These are phyloP conservation scores for Drosophila mayri DNA, from an alignment of 1,140 invertebrate genomes.

Conservation along the genomic window DNA sequence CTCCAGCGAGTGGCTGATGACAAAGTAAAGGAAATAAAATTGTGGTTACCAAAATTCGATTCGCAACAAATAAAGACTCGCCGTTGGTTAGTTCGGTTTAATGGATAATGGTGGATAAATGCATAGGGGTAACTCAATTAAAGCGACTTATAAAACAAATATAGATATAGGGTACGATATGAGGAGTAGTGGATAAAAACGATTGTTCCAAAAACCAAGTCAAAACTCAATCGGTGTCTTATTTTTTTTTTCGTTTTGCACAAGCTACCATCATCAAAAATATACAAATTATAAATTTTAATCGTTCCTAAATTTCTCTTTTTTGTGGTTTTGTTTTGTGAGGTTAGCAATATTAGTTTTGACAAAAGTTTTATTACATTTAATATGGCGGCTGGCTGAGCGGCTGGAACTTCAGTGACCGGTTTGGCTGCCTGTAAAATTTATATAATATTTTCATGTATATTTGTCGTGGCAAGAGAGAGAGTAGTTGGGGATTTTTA, in stretches of 20 bases:
- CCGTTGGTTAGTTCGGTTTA: slow-evolving; percentile 39
- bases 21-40: slow-evolving; percentile 13
- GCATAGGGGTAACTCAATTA: slow-evolving; percentile 42
- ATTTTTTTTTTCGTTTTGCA: slow-evolving; percentile 21
- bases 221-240: slow-evolving; percentile 64
- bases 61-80: slow-evolving; percentile 42
- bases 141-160: slow-evolving; percentile 48
- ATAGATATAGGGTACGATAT: slow-evolving; percentile 36
- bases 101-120: slow-evolving; percentile 37
- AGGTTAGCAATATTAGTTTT: slow-evolving; percentile 67
- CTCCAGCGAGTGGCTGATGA: slow-evolving; percentile 1
- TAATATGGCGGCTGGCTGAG: slow-evolving; percentile 85
- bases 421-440: slow-evolving; percentile 89
- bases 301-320: slow-evolving; percentile 57
- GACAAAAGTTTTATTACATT: slow-evolving; percentile 84
- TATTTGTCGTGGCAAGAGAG: slow-evolving; percentile 36
- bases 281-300: slow-evolving; percentile 42
- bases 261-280: slow-evolving; percentile 76
- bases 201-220: slow-evolving; percentile 71
- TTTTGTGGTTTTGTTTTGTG: slow-evolving; percentile 46
- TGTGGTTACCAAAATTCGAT: slow-evolving; percentile 29
- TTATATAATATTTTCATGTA: slow-evolving; percentile 75
- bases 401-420: slow-evolving; percentile 88
- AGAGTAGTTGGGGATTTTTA: slow-evolving; percentile 16
- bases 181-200: slow-evolving; percentile 33